phyloP scores from a whole-genome alignment of 2,888 invertebrate species.

The Ctena decussata region DNA sequence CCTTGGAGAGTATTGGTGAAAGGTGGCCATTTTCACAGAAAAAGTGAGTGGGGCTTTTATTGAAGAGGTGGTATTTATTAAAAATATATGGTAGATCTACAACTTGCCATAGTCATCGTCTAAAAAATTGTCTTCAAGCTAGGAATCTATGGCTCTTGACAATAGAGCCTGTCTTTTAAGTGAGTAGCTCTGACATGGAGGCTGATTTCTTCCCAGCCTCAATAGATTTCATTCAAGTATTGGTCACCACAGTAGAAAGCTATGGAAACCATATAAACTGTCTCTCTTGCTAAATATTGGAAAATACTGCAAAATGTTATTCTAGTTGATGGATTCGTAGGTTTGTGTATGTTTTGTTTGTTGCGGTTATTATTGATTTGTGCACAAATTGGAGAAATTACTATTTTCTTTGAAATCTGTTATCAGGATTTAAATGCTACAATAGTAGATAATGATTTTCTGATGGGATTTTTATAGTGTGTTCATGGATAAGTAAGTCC shows the following conservation, averaged over 20 bases:
- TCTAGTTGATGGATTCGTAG: not conserved
- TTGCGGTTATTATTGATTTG: not conserved
- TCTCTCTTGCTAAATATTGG: conserved; percentile 1
- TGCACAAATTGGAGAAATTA: not conserved
- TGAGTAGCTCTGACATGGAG: not conserved
- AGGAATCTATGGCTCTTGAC: not conserved
- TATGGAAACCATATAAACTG: not conserved
- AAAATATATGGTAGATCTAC: too few species aligned
- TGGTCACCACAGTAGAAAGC: conserved; percentile 1
- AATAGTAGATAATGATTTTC: not conserved
- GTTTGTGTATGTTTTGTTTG: not conserved
- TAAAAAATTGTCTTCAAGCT: not conserved
- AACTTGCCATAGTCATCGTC: too few species aligned
- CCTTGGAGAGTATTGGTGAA: too few species aligned
- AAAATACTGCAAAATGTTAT: conserved; percentile 12
- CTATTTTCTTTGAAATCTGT: not conserved
- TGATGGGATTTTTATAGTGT: conserved; percentile 1
- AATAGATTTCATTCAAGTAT: not conserved
- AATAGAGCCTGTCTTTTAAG: not conserved
- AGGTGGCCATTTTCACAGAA: too few species aligned
- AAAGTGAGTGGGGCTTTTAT: too few species aligned
- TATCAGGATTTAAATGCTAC: too few species aligned
- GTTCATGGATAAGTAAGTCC: not conserved
- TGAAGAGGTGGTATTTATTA: too few species aligned
- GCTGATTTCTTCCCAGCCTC: not conserved